A percentile compares a stretch with the other conserved stretches of the same genome.
These are phyloP conservation scores for Macquaria australasica DNA, from an alignment of 2,113 vertebrate species.

Conservation along the genomic window DNA sequence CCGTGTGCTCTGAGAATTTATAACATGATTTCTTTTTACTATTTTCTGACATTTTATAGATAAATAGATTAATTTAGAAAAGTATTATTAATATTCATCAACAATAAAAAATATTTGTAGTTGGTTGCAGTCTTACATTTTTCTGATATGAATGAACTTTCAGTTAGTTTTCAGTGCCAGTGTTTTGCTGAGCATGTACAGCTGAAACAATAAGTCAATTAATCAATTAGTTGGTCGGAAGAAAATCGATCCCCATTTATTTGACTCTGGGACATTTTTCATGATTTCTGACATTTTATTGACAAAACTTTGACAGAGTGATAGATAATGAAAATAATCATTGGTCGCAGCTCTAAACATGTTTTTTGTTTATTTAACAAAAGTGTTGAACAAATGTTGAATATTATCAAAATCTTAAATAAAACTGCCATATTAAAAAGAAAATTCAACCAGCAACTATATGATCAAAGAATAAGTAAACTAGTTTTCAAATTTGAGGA, in stretches of 20 bases:
- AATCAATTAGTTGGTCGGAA: too few relatives aligned
- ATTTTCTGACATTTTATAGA: neutral
- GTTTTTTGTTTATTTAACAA: neutral
- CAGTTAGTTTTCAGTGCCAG: neutral
- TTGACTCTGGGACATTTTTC: too few relatives aligned
- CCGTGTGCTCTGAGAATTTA: too few relatives aligned
- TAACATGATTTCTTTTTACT: too few relatives aligned
- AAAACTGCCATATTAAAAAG: too few relatives aligned
- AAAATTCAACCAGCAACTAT: neutral
- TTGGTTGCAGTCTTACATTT: neutral
- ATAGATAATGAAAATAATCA: neutral
- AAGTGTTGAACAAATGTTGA: neutral
- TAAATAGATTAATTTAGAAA: neutral
- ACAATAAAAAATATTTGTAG: neutral
- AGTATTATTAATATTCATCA: neutral
- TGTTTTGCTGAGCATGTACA: neutral
- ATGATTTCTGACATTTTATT: too few relatives aligned
- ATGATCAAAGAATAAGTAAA: neutral
- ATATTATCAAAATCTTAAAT: neutral
- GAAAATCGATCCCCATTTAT: too few relatives aligned
- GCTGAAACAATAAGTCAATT: neutral
- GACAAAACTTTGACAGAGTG: neutral
- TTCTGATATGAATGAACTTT: neutral
- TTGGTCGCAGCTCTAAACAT: neutral
- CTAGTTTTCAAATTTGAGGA: neutral